Conservation (phyloP, 2,113 vertebrate genomes). For the Egretta garzetta region DNA sequence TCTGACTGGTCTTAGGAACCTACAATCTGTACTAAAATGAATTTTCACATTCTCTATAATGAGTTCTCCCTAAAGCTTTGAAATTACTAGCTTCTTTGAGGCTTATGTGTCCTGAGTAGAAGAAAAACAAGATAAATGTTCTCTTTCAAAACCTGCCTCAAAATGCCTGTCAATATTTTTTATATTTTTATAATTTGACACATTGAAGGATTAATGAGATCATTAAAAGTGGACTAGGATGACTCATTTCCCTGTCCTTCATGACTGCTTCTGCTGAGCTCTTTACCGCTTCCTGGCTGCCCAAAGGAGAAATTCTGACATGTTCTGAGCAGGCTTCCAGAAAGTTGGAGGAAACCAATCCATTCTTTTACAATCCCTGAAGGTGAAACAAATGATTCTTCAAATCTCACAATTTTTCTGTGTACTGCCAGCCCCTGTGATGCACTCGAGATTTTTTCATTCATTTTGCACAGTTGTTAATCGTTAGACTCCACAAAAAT, state of each 20-base stretch:
- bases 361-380: not conserved
- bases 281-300: not conserved
- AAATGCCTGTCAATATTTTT: not conserved
- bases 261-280: not conserved
- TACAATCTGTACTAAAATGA: not conserved
- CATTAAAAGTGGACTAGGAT: not conserved
- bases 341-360: not conserved
- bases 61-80: not conserved
- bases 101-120: not conserved
- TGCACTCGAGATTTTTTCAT: not conserved
- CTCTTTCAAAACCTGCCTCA: not conserved
- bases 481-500: not conserved
- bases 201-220: not conserved
- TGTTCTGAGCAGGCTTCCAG: not conserved
- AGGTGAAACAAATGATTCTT: not conserved
- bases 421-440: not conserved
- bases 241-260: conserved; percentile 23
- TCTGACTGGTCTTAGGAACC: not conserved
- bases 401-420: not conserved
- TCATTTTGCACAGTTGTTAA: not conserved
- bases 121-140: not conserved
- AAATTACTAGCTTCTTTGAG: not conserved
- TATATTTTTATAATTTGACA: not conserved
- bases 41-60: not conserved
- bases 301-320: not conserved